Percentiles rank a stretch among this genome's conserved stretches.
These are phyloP conservation scores for Cephus cinctus DNA, from an alignment of 1,140 invertebrate genomes.

Conservation along the genomic window DNA sequence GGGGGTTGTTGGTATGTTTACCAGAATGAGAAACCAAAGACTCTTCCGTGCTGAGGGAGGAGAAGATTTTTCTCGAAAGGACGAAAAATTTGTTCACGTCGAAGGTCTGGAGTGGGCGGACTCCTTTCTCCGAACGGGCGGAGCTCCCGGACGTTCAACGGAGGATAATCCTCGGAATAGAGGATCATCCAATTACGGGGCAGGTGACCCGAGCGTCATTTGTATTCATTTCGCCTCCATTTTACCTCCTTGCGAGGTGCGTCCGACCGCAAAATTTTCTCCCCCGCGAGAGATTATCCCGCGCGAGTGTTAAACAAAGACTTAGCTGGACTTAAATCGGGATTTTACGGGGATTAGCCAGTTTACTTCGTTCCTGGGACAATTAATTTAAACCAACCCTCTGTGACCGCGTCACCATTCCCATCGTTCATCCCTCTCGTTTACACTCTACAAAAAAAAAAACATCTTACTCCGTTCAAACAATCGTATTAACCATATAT, in stretches of 20 bases:
- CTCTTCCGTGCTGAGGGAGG: not conserved
- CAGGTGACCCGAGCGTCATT: conserved; percentile 40
- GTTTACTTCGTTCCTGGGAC: conserved; percentile 13
- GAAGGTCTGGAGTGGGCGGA: conserved; percentile 20
- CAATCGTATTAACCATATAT: too few relatives aligned
- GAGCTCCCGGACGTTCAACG: conserved; percentile 26
- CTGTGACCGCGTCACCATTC: conserved; percentile 12
- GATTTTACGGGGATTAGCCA: conserved; percentile 24
- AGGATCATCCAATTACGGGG: conserved; percentile 43
- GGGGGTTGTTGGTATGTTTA: too few relatives aligned
- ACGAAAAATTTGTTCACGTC: conserved; percentile 18
- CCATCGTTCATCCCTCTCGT: not conserved
- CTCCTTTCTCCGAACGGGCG: conserved; percentile 6
- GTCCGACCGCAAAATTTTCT: conserved; percentile 3
- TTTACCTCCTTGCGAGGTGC: conserved; percentile 20
- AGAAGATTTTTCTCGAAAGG: conserved; percentile 5
- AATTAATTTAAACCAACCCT: conserved; percentile 29
- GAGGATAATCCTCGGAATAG: conserved; percentile 38
- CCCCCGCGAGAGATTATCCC: conserved; percentile 27
- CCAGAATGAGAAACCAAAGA: too few relatives aligned
- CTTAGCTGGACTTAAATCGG: conserved; percentile 22
- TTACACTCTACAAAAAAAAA: too few relatives aligned
- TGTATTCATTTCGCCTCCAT: conserved; percentile 38
- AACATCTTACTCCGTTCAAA: too few relatives aligned
- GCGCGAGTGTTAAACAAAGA: conserved; percentile 36